Conservation (phyloP, 2,888 invertebrate species). For the Ligdia adustata region DNA sequence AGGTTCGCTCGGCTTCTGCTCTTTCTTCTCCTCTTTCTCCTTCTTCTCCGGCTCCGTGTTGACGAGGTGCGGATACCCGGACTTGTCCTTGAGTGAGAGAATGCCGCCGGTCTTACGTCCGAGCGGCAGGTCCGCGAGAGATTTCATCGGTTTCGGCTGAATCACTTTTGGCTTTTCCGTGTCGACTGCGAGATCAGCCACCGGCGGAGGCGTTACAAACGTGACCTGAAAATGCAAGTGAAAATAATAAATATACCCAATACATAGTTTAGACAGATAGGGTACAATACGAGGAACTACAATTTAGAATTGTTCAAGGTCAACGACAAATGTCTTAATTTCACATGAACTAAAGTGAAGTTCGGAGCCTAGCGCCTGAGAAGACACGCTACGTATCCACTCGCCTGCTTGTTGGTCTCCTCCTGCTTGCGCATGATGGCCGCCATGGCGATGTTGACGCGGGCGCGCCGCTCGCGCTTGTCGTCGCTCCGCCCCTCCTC, state of each 20-base stretch:
- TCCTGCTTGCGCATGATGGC: constrained; percentile 89
- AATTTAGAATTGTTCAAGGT: too few relatives aligned
- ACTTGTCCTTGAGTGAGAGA: constrained; percentile 79
- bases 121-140: constrained; percentile 68
- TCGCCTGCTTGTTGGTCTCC: constrained; percentile 87
- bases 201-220: constrained; percentile 81
- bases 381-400: too few relatives aligned
- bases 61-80: constrained; percentile 79
- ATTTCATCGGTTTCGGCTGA: constrained; percentile 71
- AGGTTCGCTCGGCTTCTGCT: constrained; percentile 45
- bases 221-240: constrained; percentile 78
- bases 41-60: constrained; percentile 68
- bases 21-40: constrained; percentile 70
- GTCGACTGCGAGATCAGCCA: constrained; percentile 63
- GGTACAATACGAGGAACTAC: too few relatives aligned
- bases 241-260: too few relatives aligned
- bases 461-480: constrained; percentile 76
- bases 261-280: too few relatives aligned
- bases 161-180: constrained; percentile 66
- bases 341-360: too few relatives aligned
- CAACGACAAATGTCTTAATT: too few relatives aligned
- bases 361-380: too few relatives aligned
- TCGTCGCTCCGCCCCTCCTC: constrained; percentile 61
- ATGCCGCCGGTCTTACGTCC: constrained; percentile 80
- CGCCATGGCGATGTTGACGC: constrained; percentile 92